Evolutionary conservation across 2,797 vertebrate genomes (phyloP), one percentile per base, ranked within the genome.

Genomic region (Carcharodon carcharias): DNA sequence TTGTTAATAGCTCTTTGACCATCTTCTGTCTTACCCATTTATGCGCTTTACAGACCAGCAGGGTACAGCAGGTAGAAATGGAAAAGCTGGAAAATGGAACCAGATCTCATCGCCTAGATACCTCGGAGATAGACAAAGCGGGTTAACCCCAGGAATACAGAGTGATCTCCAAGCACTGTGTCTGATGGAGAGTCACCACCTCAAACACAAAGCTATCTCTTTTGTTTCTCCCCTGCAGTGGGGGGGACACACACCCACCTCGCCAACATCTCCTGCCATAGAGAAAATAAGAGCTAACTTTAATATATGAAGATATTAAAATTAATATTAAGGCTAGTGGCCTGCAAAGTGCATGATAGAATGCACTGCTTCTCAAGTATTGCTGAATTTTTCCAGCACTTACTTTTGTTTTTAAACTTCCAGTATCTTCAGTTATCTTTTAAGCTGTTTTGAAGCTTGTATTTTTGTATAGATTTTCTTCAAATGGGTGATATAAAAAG

Each of bases 391-490:
- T 67, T 93, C 63, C n/a, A 93, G 61, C 63, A 8, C 21, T 93
- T 23, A 4, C 35, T 28, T 93, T 91, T 35, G 58, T 23, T 61
- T n/a, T 45, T 26, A 50, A 21, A 18, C 26, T 85, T 50, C 80
- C 40, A 23, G 40, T 50, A 45, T 45, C 7, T 23, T 45, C 4
- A 1, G 21, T 45, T 45, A 40, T 65, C 91, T 40, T 92, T 63
- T 63, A 92, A 92, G 63, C 35, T 67, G 67, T 23, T 26, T 23
- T 93, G 11, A 67, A 91, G 0, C n/a, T 12, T 40, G 40, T 45
- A 93, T 67, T 93, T 93, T 45, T 67, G 91, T 3, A 67, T 65
- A 93, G n/a, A 69, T 69, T 69, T 77, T 58, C 67, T 95, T 73
- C 50, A 65, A 95, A 58, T 56, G 35, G 12, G 14, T 31, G 28